Base-by-base conservation (phyloP, 2,888 invertebrate species). In the Chromoteleia sp. region DNA sequence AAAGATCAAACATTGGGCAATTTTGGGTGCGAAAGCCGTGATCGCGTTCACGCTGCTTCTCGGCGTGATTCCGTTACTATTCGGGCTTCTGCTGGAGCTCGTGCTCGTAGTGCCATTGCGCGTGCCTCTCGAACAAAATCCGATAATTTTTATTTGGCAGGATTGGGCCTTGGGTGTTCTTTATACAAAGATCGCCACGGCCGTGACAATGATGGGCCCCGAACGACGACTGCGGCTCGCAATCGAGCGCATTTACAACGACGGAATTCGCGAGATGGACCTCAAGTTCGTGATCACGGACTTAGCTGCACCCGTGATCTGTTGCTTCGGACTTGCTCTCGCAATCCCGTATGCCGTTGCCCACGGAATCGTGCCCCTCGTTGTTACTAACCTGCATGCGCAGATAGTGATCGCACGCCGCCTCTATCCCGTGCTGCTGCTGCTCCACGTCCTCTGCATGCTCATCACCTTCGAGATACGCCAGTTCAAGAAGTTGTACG, bases 101-200 rank as follows among this genome's bases (percentile, higher is more conserved):
- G 97, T 98, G 2, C 93, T 97, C 15, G 97, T 99, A 14, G 96
- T 98, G 12, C 99, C 99, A 0, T 93, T 99, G 17, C 93, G 99
- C 7, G 98, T 99, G 19, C 97, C 98, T 0, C 93, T 98, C 2
- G 96, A 97, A 84, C 98, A 98, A 92, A 97, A 98, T 5, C 99
- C 97, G 0, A 96, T 97, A 30, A 93, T 97, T 71, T 97, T 97
- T 90, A 94, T 97, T 58, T 97, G 97, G 97, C 97, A 99, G 92
- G 98, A 99, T 92, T 99, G 99, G 99, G 99, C 99, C 0, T 93
- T 99, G 21, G 99, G 86, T 2, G 98, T 99, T 8, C 93, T 99
- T 0, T 99, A 99, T 91, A 98, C 98, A 0, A 99, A 99, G 93
- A 99, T 99, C 71, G 96, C 98, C 12, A 98, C 98, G 88, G 99